phyloP scores from a whole-genome alignment of 2,797 vertebrate species.

The Chrosomus eos region DNA sequence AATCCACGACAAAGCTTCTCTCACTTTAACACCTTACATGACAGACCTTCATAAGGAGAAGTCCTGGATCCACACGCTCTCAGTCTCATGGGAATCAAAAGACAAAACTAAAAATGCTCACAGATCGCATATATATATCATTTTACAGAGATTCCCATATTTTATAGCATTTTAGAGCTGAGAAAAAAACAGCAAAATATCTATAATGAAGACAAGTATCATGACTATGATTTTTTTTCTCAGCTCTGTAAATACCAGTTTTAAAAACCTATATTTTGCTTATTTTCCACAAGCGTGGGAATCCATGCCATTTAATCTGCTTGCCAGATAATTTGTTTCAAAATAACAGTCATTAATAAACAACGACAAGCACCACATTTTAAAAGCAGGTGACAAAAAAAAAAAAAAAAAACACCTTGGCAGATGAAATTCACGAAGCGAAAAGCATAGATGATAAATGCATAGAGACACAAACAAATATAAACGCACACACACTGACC shows the following conservation, averaged over 20 bases:
- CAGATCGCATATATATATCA: neutral
- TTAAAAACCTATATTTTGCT: neutral
- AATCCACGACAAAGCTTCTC: neutral
- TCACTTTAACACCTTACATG: too few species aligned
- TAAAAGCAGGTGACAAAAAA: neutral
- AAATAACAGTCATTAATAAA: neutral
- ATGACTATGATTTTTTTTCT: neutral
- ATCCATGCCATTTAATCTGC: neutral
- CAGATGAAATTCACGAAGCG: neutral
- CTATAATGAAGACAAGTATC: neutral
- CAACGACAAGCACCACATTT: neutral
- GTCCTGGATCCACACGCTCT: slow-evolving; percentile 31
- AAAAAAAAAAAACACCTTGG: neutral
- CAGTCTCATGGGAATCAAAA: slow-evolving; percentile 17
- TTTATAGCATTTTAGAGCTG: neutral
- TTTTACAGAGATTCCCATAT: neutral
- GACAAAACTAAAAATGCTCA: neutral
- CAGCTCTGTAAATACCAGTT: neutral
- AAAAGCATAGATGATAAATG: neutral
- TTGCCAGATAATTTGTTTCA: neutral
- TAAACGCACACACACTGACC: slow-evolving; percentile 1
- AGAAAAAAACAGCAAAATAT: slow-evolving; percentile 46
- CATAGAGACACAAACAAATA: neutral
- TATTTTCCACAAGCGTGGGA: neutral
- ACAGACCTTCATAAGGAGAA: neutral